Percentiles rank a stretch among this genome's conserved stretches.
phyloP scores from a whole-genome alignment of 1,140 invertebrate species.

The Antheraea mylitta region DNA sequence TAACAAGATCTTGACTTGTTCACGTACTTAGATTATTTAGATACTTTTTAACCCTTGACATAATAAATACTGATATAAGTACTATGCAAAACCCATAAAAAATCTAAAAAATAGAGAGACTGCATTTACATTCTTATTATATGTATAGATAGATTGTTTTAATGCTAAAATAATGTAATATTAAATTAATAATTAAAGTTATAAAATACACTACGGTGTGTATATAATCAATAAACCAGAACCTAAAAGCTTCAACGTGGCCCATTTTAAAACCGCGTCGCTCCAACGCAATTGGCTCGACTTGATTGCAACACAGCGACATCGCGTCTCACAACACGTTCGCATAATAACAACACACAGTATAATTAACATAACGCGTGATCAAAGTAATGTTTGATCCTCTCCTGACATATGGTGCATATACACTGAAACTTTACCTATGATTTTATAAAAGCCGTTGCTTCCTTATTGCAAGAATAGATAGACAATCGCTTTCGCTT shows the following conservation, averaged over 20 bases:
- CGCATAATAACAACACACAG: conserved; percentile 3
- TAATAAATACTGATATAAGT: too few relatives aligned
- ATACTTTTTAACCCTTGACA: too few relatives aligned
- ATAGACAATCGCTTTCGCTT: too few relatives aligned
- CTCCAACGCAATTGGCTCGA: not conserved
- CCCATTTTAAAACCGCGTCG: conserved; percentile 9
- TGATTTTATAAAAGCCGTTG: too few relatives aligned
- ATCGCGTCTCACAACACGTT: conserved; percentile 1
- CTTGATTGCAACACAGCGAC: conserved; percentile 3
- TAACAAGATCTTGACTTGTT: too few relatives aligned
- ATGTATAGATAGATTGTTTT: too few relatives aligned
- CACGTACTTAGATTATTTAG: too few relatives aligned
- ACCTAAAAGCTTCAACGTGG: conserved; percentile 13
- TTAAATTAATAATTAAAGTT: not conserved
- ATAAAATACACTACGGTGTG: conserved; percentile 11
- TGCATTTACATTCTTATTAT: too few relatives aligned
- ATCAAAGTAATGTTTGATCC: conserved; percentile 2
- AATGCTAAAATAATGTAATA: not conserved
- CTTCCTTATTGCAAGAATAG: too few relatives aligned
- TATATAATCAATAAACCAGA: not conserved
- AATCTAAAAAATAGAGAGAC: too few relatives aligned
- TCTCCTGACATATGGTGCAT: not conserved
- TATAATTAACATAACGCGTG: not conserved
- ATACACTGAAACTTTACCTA: not conserved
- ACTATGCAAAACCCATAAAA: too few relatives aligned